Evolutionary conservation across 2,113 vertebrate species (phyloP).

Genomic region (Tragelaphus buxtoni): DNA sequence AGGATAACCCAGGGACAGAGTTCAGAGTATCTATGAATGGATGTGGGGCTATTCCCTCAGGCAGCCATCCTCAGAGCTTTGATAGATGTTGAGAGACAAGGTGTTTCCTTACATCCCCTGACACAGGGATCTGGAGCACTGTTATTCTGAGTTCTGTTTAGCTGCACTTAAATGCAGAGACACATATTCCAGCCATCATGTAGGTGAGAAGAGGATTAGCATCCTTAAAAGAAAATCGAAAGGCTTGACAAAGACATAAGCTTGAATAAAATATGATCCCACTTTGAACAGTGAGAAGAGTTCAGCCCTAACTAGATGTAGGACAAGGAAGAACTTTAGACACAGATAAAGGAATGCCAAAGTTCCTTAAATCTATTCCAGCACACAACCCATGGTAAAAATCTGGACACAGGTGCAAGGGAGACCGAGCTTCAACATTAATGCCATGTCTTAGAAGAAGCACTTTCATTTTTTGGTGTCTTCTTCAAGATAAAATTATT

Average conservation of each 20-base stretch:
- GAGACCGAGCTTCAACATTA: not conserved
- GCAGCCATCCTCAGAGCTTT: not conserved
- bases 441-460: not conserved
- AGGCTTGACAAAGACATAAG: not conserved
- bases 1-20: not conserved
- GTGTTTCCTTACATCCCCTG: not conserved
- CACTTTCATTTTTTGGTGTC: not conserved
- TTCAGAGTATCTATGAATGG: not conserved
- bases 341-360: not conserved
- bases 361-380: not conserved
- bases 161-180: not conserved
- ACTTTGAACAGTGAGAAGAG: not conserved
- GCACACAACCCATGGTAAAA: not conserved
- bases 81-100: not conserved
- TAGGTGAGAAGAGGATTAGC: not conserved
- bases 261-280: not conserved
- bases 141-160: not conserved
- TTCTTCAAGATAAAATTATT: not conserved
- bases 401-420: not conserved
- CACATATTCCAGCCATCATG: not conserved
- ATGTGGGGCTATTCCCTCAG: not conserved
- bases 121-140: not conserved
- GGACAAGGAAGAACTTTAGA: not conserved
- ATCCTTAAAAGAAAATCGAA: not conserved
- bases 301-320: not conserved